phyloP scores from a whole-genome alignment of 2,113 vertebrate genomes.

The Propithecus coquereli region DNA sequence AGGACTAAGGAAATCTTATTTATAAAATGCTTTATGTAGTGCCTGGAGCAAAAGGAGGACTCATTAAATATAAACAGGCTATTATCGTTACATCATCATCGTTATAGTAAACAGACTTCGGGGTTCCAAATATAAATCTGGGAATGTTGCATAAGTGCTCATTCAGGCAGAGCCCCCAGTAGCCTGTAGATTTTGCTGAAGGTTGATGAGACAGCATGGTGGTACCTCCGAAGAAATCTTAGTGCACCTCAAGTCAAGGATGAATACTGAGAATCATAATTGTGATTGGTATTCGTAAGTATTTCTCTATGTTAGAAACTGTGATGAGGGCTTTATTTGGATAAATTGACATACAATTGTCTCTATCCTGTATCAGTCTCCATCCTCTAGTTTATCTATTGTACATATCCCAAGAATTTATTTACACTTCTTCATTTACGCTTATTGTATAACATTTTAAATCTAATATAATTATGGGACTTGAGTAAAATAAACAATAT shows the following conservation, averaged over 20 bases:
- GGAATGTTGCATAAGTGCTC: no score
- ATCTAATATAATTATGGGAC: neutral
- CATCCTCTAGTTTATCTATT: neutral
- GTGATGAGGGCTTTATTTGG: neutral
- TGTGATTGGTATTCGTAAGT: neutral
- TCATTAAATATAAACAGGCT: neutral
- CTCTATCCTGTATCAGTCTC: neutral
- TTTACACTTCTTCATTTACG: neutral
- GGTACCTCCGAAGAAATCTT: neutral
- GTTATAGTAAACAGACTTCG: neutral
- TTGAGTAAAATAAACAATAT: neutral
- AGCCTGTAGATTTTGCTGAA: no score
- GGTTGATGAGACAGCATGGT: neutral
- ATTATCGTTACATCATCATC: neutral
- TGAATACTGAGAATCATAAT: neutral
- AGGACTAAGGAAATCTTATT: neutral
- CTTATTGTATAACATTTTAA: neutral
- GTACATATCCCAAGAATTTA: neutral
- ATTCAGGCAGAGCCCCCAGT: neutral
- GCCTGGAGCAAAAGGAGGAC: neutral
- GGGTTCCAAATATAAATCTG: neutral
- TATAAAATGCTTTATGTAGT: neutral
- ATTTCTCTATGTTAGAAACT: neutral
- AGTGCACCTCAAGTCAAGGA: neutral
- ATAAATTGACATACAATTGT: neutral